phyloP scores from a whole-genome alignment of 2,888 invertebrate genomes.

The Dioctria linearis region DNA sequence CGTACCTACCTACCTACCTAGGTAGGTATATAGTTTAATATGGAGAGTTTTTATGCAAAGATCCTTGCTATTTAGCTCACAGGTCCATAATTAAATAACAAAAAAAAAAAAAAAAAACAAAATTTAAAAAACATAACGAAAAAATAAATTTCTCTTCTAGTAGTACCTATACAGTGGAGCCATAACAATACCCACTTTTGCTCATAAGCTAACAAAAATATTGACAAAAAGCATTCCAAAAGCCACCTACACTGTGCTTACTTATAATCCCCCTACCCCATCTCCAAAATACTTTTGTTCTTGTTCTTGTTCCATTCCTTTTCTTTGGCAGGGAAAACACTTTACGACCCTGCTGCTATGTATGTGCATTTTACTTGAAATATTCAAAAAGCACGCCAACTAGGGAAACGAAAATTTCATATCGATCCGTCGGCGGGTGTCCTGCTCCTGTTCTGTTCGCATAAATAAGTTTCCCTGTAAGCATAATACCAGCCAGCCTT shows the following conservation, averaged over 20 bases:
- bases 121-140: no score
- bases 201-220: conserved; percentile 32
- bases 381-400: conserved; percentile 53
- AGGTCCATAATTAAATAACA: conserved; percentile 35
- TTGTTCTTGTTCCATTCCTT: conserved; percentile 1
- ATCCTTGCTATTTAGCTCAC: conserved; percentile 2
- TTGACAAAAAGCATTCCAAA: conserved; percentile 32
- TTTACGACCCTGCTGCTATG: conserved; percentile 52
- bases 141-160: no score
- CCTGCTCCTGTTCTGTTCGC: conserved; percentile 39
- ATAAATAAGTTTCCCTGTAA: conserved; percentile 49
- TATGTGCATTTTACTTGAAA: conserved; percentile 53
- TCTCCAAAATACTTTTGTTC: not conserved
- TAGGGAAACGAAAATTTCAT: conserved; percentile 49
- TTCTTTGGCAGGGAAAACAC: conserved; percentile 24
- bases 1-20: no score
- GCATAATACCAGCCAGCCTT: not conserved
- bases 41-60: conserved; percentile 28
- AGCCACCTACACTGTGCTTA: not conserved
- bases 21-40: not conserved
- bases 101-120: conserved; percentile 5
- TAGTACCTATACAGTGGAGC: conserved; percentile 4
- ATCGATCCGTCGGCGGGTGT: conserved; percentile 51
- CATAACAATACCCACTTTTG: conserved; percentile 33
- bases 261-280: not conserved